Conservation (phyloP, 2,888 invertebrate species). For the Halocaridina rubra region DNA sequence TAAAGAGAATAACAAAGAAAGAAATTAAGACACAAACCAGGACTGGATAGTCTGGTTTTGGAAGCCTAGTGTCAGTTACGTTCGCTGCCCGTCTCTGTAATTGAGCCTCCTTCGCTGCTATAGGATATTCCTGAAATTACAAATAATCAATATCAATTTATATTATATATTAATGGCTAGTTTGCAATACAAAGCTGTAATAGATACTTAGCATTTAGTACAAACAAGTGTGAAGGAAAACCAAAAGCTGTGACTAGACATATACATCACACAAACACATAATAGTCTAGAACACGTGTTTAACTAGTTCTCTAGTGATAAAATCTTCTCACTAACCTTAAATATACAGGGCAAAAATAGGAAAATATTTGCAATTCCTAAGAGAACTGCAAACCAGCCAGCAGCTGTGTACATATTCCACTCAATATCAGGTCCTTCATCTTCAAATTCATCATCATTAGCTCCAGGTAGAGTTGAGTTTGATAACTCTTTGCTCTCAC, state of each 20-base stretch:
- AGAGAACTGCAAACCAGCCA: constrained; percentile 84
- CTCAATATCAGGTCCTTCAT: constrained; percentile 75
- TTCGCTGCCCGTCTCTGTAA: constrained; percentile 18
- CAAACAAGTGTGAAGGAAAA: not conserved
- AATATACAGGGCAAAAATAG: constrained; percentile 78
- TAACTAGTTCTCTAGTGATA: not conserved
- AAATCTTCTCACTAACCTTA: constrained; percentile 29
- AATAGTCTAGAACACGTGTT: not conserved
- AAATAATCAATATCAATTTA: not conserved
- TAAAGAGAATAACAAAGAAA: constrained; percentile 86
- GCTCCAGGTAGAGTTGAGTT: constrained; percentile 2
- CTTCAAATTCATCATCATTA: constrained; percentile 73
- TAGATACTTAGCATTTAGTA: too few species aligned
- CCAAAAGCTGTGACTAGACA: not conserved
- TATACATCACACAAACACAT: not conserved
- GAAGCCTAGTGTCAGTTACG: constrained; percentile 70
- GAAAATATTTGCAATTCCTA: constrained; percentile 79
- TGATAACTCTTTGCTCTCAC: not conserved
- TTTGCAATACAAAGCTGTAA: not conserved
- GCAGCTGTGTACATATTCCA: constrained; percentile 89
- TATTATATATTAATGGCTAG: not conserved
- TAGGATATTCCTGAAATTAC: constrained; percentile 78
- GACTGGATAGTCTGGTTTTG: constrained; percentile 80
- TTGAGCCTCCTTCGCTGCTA: constrained; percentile 82
- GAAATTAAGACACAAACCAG: constrained; percentile 83